phyloP scores from a whole-genome alignment of 2,797 vertebrate genomes.

The Melanotaenia pygmaea region DNA sequence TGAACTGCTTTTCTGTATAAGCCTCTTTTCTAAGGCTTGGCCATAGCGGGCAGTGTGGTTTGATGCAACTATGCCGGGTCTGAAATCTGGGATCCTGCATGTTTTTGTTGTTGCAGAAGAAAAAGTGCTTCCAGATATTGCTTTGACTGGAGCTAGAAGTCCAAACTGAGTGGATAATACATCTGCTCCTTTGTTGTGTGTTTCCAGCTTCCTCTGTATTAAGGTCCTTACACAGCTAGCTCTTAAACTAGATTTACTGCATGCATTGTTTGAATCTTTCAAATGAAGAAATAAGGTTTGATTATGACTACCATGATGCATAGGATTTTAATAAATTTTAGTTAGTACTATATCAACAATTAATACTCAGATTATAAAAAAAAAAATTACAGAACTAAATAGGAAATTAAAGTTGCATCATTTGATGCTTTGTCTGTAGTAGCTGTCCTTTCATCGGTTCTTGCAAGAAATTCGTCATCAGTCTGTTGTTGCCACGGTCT shows the following conservation, averaged over 20 bases:
- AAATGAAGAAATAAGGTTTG: conserved; percentile 50
- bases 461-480: conserved; percentile 34
- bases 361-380: conserved; percentile 7
- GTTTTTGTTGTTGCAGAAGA: conserved; percentile 70
- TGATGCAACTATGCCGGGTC: conserved; percentile 64
- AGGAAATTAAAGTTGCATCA: background rate
- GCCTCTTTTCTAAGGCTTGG: conserved; percentile 62
- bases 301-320: conserved; percentile 18
- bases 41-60: conserved; percentile 73
- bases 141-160: conserved; percentile 71
- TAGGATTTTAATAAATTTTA: conserved; percentile 13
- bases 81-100: conserved; percentile 70
- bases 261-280: conserved; percentile 35
- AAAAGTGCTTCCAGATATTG: conserved; percentile 81
- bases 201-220: conserved; percentile 52
- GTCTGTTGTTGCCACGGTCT: conserved; percentile 40
- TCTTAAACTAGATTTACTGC: conserved; percentile 50
- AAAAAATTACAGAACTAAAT: background rate
- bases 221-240: conserved; percentile 38
- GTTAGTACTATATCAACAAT: background rate
- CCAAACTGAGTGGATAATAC: conserved; percentile 71
- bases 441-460: conserved; percentile 1
- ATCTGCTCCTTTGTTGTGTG: conserved; percentile 71
- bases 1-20: conserved; percentile 60
- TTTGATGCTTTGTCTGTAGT: background rate